Conservation (phyloP, 2,113 vertebrate species). For the Hemicordylus capensis region DNA sequence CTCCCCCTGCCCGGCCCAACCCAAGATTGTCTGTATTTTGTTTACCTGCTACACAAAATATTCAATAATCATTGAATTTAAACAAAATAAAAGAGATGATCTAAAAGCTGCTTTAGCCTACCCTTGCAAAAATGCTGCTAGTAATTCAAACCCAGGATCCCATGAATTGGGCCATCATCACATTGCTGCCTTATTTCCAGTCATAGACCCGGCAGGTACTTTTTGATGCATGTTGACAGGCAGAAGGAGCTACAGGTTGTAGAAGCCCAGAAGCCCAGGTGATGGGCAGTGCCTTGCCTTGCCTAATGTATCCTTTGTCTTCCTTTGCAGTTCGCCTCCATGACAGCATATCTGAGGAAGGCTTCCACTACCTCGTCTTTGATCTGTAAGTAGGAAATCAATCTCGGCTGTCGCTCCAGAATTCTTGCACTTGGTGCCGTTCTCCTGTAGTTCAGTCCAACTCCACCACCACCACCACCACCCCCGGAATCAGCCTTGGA, state of each 20-base stretch:
- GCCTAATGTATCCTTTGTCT: slow-evolving; percentile 37
- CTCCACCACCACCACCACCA: no score
- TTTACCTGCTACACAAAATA: no score
- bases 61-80: no score
- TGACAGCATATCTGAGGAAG: slow-evolving; percentile 96
- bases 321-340: slow-evolving; percentile 89
- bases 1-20: no score
- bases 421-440: neutral
- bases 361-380: slow-evolving; percentile 96
- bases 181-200: neutral
- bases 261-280: no score
- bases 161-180: neutral
- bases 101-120: neutral
- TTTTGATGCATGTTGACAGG: no score
- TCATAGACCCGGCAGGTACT: neutral
- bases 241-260: no score
- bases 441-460: neutral
- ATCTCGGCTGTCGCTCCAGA: neutral
- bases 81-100: no score
- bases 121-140: neutral
- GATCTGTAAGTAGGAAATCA: slow-evolving; percentile 86
- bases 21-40: no score
- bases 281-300: neutral
- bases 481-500: neutral
- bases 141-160: neutral